Evolutionary conservation across 2,797 vertebrate species (phyloP), one percentile per base, ranked within the genome.

Genomic region (Galaxias olidus): DNA sequence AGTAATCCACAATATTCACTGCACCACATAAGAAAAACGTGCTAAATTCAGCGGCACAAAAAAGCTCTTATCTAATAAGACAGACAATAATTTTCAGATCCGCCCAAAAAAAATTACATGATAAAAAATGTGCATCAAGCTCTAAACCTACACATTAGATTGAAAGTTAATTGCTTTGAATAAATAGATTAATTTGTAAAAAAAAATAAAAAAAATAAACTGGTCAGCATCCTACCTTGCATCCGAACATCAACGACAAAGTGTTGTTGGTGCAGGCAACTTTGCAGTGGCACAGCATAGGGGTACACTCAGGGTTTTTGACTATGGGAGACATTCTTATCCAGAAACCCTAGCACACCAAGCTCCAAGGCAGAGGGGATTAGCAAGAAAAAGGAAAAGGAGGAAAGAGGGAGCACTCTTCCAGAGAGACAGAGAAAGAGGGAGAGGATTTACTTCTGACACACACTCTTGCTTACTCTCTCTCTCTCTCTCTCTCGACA

Each of bases 281-380:
- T 94, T 96, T 98, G 93, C 96, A 98, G 93, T 98, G 95, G 92
- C 96, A 98, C 85, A 96, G 93, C 94, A 96, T 89, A 72, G 96
- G 95, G 79, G 92, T 92, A 90, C 94, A 93, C 86, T 93, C 91
- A 61, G 92, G 92, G 83, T 90, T 94, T 91, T 78, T 93, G 83
- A 93, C 90, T 87, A 94, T 93, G 75, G 93, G 95, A 93, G 87
- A 96, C 96, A 97, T 96, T 93, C 91, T 92, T 91, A 88, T 87
- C 68, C 30, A 30, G 30, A 63, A 57, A 59, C 54, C 59, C 54
- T 5, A 60, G 57, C 66, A 53, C 59, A 53, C 59, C 42, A 10
- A 68, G 71, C 62, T 61, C 59, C 45, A n/a, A 48, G 18, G 14
- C 54, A 44, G 40, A 19, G 14, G 10, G 52, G 47, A 55, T 8